A percentile compares a stretch with the other conserved stretches of the same genome.
phyloP scores from a whole-genome alignment of 2,113 vertebrate genomes.

The Craseonycteris thonglongyai region DNA sequence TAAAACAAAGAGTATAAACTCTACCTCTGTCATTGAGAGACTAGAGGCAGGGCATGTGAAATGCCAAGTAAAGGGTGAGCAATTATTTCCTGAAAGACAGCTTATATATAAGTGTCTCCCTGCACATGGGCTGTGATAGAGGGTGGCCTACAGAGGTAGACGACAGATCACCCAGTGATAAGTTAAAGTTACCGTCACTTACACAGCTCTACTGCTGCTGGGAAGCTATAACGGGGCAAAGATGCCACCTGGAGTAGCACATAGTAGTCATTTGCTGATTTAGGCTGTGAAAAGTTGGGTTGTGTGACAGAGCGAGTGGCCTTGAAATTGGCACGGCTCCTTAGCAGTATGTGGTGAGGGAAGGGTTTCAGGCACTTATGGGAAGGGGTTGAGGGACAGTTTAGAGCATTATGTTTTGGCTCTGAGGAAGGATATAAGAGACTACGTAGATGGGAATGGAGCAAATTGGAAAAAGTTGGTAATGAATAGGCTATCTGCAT shows the following conservation, averaged over 20 bases:
- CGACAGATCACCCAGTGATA: rapidly evolving
- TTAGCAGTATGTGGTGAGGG: not conserved
- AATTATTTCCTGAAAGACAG: not conserved
- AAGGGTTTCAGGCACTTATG: not conserved
- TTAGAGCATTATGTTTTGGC: not conserved
- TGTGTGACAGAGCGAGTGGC: not conserved
- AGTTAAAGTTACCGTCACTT: rapidly evolving
- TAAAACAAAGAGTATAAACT: not conserved
- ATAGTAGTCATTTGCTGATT: not conserved
- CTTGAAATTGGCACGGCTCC: not conserved
- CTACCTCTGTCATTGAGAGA: not conserved
- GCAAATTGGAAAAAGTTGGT: not conserved
- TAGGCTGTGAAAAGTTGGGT: not conserved
- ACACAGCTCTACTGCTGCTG: not conserved
- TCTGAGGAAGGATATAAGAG: not conserved
- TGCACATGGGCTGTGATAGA: not conserved
- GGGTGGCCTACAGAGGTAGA: not conserved
- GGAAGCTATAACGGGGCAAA: not conserved
- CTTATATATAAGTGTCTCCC: too few species aligned
- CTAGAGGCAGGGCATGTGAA: not conserved
- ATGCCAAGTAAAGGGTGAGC: not conserved
- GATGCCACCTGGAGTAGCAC: not conserved
- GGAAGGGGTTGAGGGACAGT: not conserved
- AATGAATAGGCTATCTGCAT: not conserved
- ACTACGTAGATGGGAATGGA: not conserved